These are phyloP conservation scores for Drosophila lutescens DNA, from an alignment of 2,888 invertebrate species.

Conservation along the genomic window DNA sequence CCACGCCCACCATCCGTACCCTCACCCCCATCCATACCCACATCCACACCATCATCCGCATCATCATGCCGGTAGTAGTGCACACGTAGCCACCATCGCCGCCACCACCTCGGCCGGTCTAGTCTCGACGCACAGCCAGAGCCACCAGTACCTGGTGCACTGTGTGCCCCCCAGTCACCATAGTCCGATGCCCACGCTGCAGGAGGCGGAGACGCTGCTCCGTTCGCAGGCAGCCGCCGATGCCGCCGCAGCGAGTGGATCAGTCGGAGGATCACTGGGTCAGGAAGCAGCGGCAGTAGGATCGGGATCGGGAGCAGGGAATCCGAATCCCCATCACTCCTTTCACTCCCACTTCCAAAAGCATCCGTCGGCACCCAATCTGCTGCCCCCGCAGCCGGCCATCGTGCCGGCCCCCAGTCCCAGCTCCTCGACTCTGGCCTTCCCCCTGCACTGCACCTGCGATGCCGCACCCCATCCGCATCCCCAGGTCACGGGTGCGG, in stretches of 20 bases:
- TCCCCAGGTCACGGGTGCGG: constrained; percentile 36
- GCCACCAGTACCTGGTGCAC: constrained; percentile 83
- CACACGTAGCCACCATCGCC: constrained; percentile 79
- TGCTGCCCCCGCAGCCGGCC: constrained; percentile 72
- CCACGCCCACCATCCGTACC: constrained; percentile 31
- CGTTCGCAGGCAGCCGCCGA: constrained; percentile 66
- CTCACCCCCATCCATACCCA: constrained; percentile 43
- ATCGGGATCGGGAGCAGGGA: constrained; percentile 33
- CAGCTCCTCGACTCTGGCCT: constrained; percentile 79
- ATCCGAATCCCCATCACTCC: constrained; percentile 53
- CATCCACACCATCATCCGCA: constrained; percentile 42
- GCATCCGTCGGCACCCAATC: constrained; percentile 82
- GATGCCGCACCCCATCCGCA: constrained; percentile 78
- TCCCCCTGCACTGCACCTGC: constrained; percentile 81
- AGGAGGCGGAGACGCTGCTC: constrained; percentile 75
- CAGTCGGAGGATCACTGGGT: constrained; percentile 14
- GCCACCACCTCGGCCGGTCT: constrained; percentile 71
- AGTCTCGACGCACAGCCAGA: constrained; percentile 82
- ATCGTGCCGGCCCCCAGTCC: constrained; percentile 74
- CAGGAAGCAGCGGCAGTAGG: constrained; percentile 30
- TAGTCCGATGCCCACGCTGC: constrained; percentile 82
- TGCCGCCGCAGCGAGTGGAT: constrained; percentile 43
- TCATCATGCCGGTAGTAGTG: constrained; percentile 73
- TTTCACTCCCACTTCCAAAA: constrained; percentile 82
- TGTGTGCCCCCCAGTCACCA: constrained; percentile 82